Percentiles rank a stretch among this genome's conserved stretches.
These are phyloP conservation scores for Onychomys arenicola DNA, from an alignment of 2,797 vertebrate genomes.

Conservation along the genomic window DNA sequence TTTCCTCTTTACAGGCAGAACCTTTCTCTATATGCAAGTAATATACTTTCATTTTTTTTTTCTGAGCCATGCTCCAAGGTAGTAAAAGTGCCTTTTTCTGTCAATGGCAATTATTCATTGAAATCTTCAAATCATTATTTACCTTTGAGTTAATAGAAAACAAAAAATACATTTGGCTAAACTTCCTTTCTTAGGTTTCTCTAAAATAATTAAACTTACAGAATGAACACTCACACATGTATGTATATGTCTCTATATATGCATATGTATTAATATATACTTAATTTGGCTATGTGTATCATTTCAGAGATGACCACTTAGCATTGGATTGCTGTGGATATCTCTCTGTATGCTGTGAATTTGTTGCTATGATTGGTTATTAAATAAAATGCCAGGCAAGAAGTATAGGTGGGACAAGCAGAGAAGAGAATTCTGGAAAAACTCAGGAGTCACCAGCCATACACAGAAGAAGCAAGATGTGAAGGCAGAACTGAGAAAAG, in stretches of 20 bases:
- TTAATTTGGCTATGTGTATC: background rate
- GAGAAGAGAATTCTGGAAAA: too few relatives aligned
- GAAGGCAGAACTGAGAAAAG: too few relatives aligned
- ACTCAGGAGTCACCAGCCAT: too few relatives aligned
- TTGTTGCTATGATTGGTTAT: too few relatives aligned
- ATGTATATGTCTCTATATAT: too few relatives aligned
- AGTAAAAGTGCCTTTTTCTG: constrained; percentile 14
- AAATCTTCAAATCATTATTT: constrained; percentile 52
- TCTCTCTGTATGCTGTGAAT: too few relatives aligned
- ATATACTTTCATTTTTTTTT: constrained; percentile 50
- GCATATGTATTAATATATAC: background rate
- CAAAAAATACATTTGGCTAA: background rate
- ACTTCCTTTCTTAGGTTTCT: background rate
- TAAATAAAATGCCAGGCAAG: too few relatives aligned
- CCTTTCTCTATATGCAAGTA: constrained; percentile 56
- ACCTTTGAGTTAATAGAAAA: constrained; percentile 29
- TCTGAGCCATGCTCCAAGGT: background rate
- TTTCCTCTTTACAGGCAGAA: constrained; percentile 39
- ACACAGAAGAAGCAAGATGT: too few relatives aligned
- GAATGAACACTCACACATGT: background rate
- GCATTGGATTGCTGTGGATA: too few relatives aligned
- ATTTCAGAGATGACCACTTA: background rate
- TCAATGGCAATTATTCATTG: background rate
- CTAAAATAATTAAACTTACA: background rate
- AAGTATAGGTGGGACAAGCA: too few relatives aligned